Conservation (phyloP, 1,140 invertebrate genomes). For the Cephus cinctus region DNA sequence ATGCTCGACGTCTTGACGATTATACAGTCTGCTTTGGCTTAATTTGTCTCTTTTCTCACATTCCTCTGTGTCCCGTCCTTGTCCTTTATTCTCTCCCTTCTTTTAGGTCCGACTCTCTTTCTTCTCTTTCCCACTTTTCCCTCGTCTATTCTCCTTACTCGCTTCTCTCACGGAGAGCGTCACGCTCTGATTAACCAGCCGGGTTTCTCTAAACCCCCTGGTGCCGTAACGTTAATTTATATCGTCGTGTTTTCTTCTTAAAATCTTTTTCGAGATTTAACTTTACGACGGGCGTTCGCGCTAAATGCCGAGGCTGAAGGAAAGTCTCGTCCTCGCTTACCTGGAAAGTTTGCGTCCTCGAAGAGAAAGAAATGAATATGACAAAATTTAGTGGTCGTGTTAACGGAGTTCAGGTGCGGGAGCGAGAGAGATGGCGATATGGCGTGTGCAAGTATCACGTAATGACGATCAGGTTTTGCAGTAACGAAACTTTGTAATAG, state of each 20-base stretch:
- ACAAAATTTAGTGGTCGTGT: too few species aligned
- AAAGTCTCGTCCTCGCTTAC: not conserved
- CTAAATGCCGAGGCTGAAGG: too few species aligned
- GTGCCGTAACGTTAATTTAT: conserved; percentile 24
- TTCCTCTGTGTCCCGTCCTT: too few species aligned
- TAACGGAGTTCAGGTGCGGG: too few species aligned
- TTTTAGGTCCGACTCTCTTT: conserved; percentile 5
- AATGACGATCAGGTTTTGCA: conserved; percentile 7
- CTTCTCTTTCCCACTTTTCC: not conserved
- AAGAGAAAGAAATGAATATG: too few species aligned
- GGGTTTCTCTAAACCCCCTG: conserved; percentile 9
- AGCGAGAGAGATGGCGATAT: not conserved
- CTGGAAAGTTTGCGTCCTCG: not conserved
- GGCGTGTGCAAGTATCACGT: not conserved
- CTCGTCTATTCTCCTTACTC: conserved; percentile 6
- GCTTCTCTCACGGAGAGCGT: conserved; percentile 5
- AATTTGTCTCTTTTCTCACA: too few species aligned
- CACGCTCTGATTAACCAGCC: conserved; percentile 6
- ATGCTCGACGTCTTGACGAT: too few species aligned
- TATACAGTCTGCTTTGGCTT: too few species aligned
- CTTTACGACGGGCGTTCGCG: conserved; percentile 18
- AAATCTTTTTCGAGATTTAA: conserved; percentile 16
- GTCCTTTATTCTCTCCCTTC: too few species aligned
- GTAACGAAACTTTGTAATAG: conserved; percentile 8
- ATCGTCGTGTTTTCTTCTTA: conserved; percentile 19